Conservation (phyloP, 2,113 vertebrate species). For the Tetrao urogallus region DNA sequence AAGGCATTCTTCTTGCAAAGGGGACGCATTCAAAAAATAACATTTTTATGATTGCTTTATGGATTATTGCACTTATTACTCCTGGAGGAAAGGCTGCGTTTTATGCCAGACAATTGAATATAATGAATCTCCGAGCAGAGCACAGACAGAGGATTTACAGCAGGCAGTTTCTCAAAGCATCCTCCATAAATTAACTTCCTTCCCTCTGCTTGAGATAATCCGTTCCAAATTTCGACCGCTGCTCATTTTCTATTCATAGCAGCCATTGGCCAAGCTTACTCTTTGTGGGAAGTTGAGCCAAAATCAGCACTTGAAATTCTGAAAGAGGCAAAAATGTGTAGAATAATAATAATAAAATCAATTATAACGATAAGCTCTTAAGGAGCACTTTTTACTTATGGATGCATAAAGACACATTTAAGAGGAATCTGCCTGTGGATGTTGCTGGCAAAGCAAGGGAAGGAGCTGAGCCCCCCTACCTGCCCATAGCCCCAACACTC, state of each 20-base stretch:
- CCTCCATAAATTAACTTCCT: slow-evolving; percentile 63
- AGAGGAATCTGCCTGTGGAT: neutral
- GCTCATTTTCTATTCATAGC: slow-evolving; percentile 37
- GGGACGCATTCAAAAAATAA: slow-evolving; percentile 56
- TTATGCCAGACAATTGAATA: slow-evolving; percentile 65
- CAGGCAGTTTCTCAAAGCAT: slow-evolving; percentile 56
- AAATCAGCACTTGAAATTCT: neutral
- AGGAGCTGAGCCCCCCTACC: neutral
- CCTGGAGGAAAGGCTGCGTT: slow-evolving; percentile 56
- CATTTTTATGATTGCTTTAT: slow-evolving; percentile 59
- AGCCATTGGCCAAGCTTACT: neutral
- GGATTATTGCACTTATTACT: slow-evolving; percentile 61
- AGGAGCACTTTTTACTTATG: neutral
- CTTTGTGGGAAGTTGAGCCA: neutral
- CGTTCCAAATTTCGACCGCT: slow-evolving; percentile 37
- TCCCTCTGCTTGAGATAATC: slow-evolving; percentile 32
- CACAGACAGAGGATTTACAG: slow-evolving; percentile 63
- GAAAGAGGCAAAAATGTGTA: neutral
- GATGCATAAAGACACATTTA: neutral
- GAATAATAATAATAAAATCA: neutral
- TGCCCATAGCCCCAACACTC: neutral
- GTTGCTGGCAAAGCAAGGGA: neutral
- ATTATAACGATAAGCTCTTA: neutral
- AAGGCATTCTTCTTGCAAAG: slow-evolving; percentile 43
- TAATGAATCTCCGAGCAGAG: slow-evolving; percentile 62